phyloP scores from a whole-genome alignment of 2,797 vertebrate species.

The Enteromius argenteus region DNA sequence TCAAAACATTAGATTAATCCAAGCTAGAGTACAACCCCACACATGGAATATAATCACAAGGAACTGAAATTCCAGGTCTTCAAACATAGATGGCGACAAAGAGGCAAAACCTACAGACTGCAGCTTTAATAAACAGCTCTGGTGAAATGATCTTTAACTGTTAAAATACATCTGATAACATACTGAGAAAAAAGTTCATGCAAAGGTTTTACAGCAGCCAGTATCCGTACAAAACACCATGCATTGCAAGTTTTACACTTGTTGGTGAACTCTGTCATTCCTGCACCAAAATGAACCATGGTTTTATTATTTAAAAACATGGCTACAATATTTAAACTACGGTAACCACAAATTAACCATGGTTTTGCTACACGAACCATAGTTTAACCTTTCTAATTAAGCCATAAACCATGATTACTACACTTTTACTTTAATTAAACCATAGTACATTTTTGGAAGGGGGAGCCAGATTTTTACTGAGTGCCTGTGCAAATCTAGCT shows the following conservation, averaged over 20 bases:
- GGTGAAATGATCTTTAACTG: neutral
- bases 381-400: neutral
- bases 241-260: neutral
- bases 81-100: too few species aligned
- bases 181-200: neutral
- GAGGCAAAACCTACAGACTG: too few species aligned
- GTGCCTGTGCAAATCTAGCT: neutral
- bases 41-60: too few species aligned
- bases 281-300: neutral
- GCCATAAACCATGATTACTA: too few species aligned
- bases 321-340: too few species aligned
- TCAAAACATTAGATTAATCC: too few species aligned
- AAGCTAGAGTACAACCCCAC: too few species aligned
- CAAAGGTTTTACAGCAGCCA: constrained; percentile 3
- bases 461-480: neutral
- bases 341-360: too few species aligned
- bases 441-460: too few species aligned
- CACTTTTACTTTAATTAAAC: too few species aligned
- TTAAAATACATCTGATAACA: neutral
- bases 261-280: neutral
- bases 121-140: neutral
- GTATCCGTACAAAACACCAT: neutral
- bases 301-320: too few species aligned
- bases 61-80: too few species aligned
- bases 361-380: neutral